A percentile compares a stretch with the other conserved stretches of the same genome.
Evolutionary conservation across 2,888 invertebrate species (phyloP).

Genomic region (Lasioglossum oenotherae): DNA sequence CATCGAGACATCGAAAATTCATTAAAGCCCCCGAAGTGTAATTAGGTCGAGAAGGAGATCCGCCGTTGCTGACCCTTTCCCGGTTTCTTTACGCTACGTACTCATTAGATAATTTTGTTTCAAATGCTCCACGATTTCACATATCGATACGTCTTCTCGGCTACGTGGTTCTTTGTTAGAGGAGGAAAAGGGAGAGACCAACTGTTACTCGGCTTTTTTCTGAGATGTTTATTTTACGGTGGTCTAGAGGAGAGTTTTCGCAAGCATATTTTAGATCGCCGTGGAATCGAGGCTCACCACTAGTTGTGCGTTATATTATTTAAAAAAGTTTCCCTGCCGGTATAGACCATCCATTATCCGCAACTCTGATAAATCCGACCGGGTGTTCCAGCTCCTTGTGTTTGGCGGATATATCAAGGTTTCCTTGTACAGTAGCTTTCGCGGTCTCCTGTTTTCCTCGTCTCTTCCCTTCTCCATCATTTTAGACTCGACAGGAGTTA

Average conservation of each 20-base stretch:
- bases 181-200: neutral
- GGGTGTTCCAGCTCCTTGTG: constrained; percentile 74
- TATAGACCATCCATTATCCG: constrained; percentile 80
- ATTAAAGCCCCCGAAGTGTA: constrained; percentile 43
- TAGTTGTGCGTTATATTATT: constrained; percentile 74
- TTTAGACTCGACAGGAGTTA: constrained; percentile 48
- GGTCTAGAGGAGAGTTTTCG: neutral
- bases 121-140: constrained; percentile 36
- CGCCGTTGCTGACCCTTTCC: constrained; percentile 31
- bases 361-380: constrained; percentile 80
- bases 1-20: constrained; percentile 53
- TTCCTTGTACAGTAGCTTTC: constrained; percentile 57
- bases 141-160: constrained; percentile 37
- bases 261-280: constrained; percentile 36
- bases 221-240: constrained; percentile 31
- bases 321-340: constrained; percentile 69
- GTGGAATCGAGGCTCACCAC: constrained; percentile 28
- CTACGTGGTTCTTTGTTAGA: neutral
- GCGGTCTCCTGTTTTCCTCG: constrained; percentile 47
- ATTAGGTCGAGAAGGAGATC: constrained; percentile 52
- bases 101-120: constrained; percentile 34
- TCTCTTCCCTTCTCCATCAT: constrained; percentile 42
- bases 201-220: neutral
- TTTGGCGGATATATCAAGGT: constrained; percentile 82
- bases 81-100: constrained; percentile 18